Conservation (phyloP, 2,888 invertebrate species). For the Bugula neritina region DNA sequence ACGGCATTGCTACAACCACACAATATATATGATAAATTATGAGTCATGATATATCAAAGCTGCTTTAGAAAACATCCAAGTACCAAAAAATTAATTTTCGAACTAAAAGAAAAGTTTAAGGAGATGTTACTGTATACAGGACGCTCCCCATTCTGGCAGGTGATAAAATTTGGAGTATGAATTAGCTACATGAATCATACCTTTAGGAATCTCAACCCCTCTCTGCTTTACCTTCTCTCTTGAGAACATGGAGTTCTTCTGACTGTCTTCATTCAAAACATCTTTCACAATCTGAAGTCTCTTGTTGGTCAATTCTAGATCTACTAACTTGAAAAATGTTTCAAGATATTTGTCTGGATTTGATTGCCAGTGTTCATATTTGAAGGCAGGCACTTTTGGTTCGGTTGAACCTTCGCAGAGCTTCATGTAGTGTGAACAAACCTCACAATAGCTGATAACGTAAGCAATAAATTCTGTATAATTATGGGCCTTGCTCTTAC, state of each 20-base stretch:
- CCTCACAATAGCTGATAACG: neutral
- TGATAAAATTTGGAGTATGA: neutral
- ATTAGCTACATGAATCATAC: neutral
- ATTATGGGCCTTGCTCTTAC: neutral
- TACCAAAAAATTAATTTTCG: no score
- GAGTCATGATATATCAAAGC: no score
- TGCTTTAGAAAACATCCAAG: no score
- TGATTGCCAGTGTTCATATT: neutral
- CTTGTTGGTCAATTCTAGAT: neutral
- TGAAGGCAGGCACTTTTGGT: neutral
- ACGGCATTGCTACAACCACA: no score
- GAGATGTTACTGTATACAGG: neutral
- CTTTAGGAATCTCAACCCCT: neutral
- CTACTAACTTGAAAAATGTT: neutral
- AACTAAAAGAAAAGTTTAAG: no score
- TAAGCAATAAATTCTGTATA: neutral
- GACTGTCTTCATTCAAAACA: neutral
- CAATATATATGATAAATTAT: no score
- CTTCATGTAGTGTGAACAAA: neutral
- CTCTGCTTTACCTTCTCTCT: neutral
- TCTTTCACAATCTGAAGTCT: neutral
- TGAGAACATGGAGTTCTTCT: neutral
- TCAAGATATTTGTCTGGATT: neutral
- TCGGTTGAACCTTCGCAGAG: neutral
- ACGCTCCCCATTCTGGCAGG: conserved; percentile 4